Base-by-base conservation (phyloP, 2,888 invertebrate genomes). In the Aromia moschata region DNA sequence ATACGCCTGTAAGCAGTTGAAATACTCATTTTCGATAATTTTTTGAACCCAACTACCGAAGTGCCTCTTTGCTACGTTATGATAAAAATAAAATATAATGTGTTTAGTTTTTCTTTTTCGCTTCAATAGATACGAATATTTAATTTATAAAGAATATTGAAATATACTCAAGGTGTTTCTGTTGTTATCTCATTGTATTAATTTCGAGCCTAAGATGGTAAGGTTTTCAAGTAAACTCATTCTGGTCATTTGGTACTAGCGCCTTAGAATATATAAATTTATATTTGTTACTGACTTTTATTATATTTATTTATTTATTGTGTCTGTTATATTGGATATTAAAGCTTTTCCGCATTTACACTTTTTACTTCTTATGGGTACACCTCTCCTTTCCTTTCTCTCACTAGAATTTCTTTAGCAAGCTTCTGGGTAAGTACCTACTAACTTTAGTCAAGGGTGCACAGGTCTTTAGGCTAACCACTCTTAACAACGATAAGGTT, bases 261-360 rank as follows among this genome's bases (percentile, higher is more conserved):
- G 58, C 65, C 40, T 54, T 57, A 60, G 47, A 51, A 58, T 57
- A 56, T 30, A 53, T 65, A 64, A 58, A 64, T 70, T 70, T 71
- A 67, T 68, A 69, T 70, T 70, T 71, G 70, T 72, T 70, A 72
- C 68, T 65, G 55, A 62, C 61, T 67, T 67, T 63, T 64, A 70
- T 67, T 66, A 60, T 59, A 67, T 70, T 70, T 69, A 70, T 72
- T 71, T 72, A 74, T 74, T 75, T 75, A 74, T 74, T 76, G 74
- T 76, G 75, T 75, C 72, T 75, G 74, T 75, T 75, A 75, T 56
- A 61, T 62, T 63, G 58, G 58, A 68, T 65, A 74, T 77, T 77
- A 77, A 77, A 73, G 76, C 77, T 77, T 77, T 75, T 70, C 67
- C 69, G 76, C 75, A 72, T 66, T 66, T 68, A 61, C 49, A 67